Evolutionary conservation across 2,888 invertebrate species (phyloP).

Genomic region (Caenorhabditis sp.): DNA sequence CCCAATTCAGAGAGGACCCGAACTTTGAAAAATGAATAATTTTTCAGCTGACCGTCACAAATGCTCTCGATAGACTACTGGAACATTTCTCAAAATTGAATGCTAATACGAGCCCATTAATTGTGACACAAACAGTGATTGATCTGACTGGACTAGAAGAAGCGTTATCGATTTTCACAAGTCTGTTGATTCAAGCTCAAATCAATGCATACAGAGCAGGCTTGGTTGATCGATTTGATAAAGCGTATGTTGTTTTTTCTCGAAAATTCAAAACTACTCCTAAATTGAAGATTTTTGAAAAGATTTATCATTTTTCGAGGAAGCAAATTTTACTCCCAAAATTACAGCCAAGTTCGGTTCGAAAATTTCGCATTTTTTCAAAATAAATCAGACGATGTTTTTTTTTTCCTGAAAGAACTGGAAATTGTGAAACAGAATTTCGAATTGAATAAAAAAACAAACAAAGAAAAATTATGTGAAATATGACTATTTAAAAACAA

Average conservation of each 20-base stretch:
- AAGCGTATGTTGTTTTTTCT: constrained; percentile 38
- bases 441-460: no score
- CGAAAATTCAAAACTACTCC: neutral
- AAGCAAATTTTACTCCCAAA: no score
- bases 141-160: constrained; percentile 68
- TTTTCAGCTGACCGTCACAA: constrained; percentile 40
- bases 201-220: constrained; percentile 49
- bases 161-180: constrained; percentile 56
- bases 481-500: no score
- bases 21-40: no score
- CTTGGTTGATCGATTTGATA: constrained; percentile 51
- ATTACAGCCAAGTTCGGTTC: no score
- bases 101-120: constrained; percentile 29
- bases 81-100: constrained; percentile 30
- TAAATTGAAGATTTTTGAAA: neutral
- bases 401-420: no score
- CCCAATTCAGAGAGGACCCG: no score
- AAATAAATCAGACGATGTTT: no score
- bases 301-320: no score
- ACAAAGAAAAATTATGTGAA: no score
- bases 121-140: constrained; percentile 65
- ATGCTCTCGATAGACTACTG: constrained; percentile 28
- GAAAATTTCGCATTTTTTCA: no score
- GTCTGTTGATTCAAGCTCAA: constrained; percentile 43
- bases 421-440: no score